These are phyloP conservation scores for Drosophila greeni DNA, from an alignment of 2,888 invertebrate genomes.

Conservation along the genomic window DNA sequence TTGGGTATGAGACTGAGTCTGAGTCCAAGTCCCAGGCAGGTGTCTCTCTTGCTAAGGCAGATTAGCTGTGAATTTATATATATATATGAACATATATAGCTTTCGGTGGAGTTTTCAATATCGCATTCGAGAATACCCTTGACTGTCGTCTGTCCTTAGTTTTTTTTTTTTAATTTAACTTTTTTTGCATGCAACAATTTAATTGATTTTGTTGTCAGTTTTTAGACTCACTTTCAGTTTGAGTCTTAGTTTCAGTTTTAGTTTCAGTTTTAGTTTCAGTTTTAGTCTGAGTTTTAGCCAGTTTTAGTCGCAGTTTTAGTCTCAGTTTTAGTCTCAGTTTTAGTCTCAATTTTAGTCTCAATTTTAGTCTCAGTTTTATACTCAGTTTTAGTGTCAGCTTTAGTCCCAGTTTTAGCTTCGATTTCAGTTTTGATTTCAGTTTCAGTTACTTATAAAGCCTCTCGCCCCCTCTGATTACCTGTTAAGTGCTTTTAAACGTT, in stretches of 20 bases:
- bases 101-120: slow-evolving; percentile 10
- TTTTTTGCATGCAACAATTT: slow-evolving; percentile 58
- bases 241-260: slow-evolving; percentile 2
- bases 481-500: slow-evolving; percentile 73
- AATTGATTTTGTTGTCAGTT: slow-evolving; percentile 56
- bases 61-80: slow-evolving; percentile 17
- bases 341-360: no score
- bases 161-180: neutral
- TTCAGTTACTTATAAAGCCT: slow-evolving; percentile 33
- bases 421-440: slow-evolving; percentile 5
- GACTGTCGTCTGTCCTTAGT: slow-evolving; percentile 26
- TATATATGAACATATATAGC: slow-evolving; percentile 7
- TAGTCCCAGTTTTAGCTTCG: neutral
- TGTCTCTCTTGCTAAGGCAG: slow-evolving; percentile 23
- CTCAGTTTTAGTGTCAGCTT: no score
- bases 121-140: slow-evolving; percentile 26
- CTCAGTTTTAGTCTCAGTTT: no score
- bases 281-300: no score
- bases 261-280: slow-evolving; percentile 7
- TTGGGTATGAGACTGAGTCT: neutral
- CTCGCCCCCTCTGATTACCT: slow-evolving; percentile 46
- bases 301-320: no score
- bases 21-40: slow-evolving; percentile 16
- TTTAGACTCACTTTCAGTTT: no score
- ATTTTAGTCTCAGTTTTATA: no score